Conservation (phyloP, 2,113 vertebrate species). For the Sula dactylatra region DNA sequence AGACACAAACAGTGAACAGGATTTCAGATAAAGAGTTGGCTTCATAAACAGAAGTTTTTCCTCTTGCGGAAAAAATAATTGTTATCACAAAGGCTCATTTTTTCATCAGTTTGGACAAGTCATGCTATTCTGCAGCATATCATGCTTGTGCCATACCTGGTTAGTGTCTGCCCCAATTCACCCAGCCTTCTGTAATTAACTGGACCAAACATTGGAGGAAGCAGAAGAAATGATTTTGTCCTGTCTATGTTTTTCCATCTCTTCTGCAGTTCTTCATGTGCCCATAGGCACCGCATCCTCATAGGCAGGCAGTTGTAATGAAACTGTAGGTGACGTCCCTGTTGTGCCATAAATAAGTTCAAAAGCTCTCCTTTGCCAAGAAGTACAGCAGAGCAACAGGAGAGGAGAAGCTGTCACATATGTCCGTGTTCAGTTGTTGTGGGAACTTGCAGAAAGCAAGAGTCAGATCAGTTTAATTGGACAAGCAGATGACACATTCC, state of each 20-base stretch:
- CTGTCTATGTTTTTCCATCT: not conserved
- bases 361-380: not conserved
- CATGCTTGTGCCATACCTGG: not conserved
- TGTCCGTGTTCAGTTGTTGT: not conserved
- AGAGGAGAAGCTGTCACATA: not conserved
- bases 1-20: not conserved
- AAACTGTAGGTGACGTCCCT: not conserved
- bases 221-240: not conserved
- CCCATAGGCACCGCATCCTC: not conserved
- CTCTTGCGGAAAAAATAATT: not conserved
- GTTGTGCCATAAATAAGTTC: not conserved
- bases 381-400: not conserved
- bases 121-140: not conserved
- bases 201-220: accelerated
- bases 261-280: not conserved
- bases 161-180: not conserved
- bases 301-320: accelerated
- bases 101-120: not conserved
- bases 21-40: not conserved
- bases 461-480: not conserved
- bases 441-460: not conserved
- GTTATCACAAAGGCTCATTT: not conserved
- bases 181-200: not conserved
- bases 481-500: not conserved
- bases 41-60: not conserved